phyloP scores from a whole-genome alignment of 2,888 invertebrate species.

The Leptarthrus brevirostris region DNA sequence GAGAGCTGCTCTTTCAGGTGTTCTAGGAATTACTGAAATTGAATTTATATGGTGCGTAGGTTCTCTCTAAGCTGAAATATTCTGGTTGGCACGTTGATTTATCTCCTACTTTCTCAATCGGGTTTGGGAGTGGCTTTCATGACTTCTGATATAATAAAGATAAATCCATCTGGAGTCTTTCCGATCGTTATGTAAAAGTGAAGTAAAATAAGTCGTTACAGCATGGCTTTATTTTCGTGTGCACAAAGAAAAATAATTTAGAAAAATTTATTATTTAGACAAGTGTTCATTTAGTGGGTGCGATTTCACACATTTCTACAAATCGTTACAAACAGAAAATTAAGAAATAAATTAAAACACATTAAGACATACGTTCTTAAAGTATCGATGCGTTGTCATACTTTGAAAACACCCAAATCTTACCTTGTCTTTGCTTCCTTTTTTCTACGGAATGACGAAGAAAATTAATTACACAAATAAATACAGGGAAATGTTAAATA shows the following conservation, averaged over 20 bases:
- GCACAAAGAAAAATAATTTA: not conserved
- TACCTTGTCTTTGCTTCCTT: slow-evolving; percentile 89
- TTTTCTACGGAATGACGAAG: slow-evolving; percentile 74
- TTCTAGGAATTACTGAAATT: no score
- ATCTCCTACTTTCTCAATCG: no score
- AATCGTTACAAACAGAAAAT: not conserved
- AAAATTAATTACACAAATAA: slow-evolving; percentile 39
- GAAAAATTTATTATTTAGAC: not conserved
- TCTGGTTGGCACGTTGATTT: no score
- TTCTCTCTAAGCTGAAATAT: no score
- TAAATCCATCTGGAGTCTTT: no score
- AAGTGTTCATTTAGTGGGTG: not conserved
- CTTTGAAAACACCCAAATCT: slow-evolving; percentile 65
- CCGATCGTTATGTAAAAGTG: no score
- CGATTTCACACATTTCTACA: slow-evolving; percentile 25
- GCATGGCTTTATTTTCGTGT: slow-evolving; percentile 21
- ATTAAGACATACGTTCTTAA: slow-evolving; percentile 2
- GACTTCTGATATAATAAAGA: no score
- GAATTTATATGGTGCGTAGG: no score
- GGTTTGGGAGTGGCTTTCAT: no score
- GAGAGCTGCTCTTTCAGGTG: no score
- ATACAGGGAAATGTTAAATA: slow-evolving; percentile 16
- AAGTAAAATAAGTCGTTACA: no score
- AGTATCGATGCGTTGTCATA: slow-evolving; percentile 52
- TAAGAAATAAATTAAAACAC: slow-evolving; percentile 20